These are phyloP conservation scores for Lipotes vexillifer DNA, from an alignment of 2,113 vertebrate species.

Conservation along the genomic window DNA sequence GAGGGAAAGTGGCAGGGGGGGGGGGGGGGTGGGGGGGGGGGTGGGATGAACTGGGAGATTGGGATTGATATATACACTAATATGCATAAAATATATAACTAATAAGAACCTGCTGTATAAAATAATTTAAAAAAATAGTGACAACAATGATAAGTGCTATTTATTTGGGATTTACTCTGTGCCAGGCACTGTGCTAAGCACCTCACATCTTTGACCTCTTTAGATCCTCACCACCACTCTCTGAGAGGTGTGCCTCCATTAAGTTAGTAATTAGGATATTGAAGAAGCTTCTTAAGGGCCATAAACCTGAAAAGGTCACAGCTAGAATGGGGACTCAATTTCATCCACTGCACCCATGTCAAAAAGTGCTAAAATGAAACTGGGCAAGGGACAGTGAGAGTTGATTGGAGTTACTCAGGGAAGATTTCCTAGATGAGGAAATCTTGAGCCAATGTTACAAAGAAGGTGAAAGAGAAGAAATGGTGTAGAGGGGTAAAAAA, in stretches of 20 bases:
- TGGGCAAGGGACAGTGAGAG: not conserved
- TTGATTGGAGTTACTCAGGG: not conserved
- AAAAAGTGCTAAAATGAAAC: constrained; percentile 17
- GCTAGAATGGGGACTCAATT: not conserved
- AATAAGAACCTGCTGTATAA: too few relatives aligned
- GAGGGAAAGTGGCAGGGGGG: too few relatives aligned
- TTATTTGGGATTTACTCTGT: not conserved
- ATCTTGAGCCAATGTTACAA: not conserved
- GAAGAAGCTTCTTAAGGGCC: not conserved
- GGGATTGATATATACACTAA: too few relatives aligned
- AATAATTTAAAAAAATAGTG: too few relatives aligned
- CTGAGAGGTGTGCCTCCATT: not conserved
- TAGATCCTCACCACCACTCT: not conserved
- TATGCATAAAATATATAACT: too few relatives aligned
- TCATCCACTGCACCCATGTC: not conserved
- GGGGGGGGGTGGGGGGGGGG: too few relatives aligned
- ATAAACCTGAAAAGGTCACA: not conserved
- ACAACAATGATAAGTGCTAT: not conserved
- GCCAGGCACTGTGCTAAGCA: not conserved
- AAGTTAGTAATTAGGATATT: not conserved
- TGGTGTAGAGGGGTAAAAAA: not conserved
- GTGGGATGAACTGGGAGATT: too few relatives aligned
- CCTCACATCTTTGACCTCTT: not conserved
- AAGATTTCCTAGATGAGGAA: not conserved
- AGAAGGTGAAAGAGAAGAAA: not conserved